Percentiles rank a stretch among this genome's conserved stretches.
phyloP scores from a whole-genome alignment of 1,140 invertebrate species.

The Lordiphosa stackelbergi region DNA sequence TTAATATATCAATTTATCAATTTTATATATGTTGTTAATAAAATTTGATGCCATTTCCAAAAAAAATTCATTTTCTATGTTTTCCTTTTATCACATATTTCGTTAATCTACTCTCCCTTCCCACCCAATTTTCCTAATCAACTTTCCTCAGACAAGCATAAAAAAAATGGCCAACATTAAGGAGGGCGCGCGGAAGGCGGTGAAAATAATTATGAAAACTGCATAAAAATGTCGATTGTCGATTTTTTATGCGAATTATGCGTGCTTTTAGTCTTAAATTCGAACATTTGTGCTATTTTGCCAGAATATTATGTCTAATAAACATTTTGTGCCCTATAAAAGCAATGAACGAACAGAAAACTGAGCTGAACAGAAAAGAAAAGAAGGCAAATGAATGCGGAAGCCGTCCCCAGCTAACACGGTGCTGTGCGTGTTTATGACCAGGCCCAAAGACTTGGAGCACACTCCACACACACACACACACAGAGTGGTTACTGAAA shows the following conservation, averaged over 20 bases:
- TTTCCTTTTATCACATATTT: no score
- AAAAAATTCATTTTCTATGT: no score
- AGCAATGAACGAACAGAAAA: conserved; percentile 13
- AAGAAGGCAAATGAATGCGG: conserved; percentile 37
- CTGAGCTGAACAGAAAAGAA: background rate
- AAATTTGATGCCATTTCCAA: no score
- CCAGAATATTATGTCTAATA: conserved; percentile 61
- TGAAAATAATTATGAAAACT: conserved; percentile 7
- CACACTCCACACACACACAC: conserved; percentile 16
- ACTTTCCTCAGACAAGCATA: no score
- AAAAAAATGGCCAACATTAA: no score
- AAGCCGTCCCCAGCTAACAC: conserved; percentile 62
- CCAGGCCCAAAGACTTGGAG: conserved; percentile 33
- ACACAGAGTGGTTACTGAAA: conserved; percentile 2
- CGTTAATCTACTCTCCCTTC: no score
- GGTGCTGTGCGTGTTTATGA: conserved; percentile 66
- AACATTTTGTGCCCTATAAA: conserved; percentile 65
- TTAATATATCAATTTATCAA: no score
- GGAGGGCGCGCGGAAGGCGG: no score
- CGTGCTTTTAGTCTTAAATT: conserved; percentile 32
- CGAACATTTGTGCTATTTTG: no score
- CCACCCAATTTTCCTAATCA: no score
- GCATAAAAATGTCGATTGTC: conserved; percentile 66
- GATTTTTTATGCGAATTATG: conserved; percentile 70
- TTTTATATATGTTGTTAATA: no score